phyloP scores from a whole-genome alignment of 1,140 invertebrate genomes.

The Cherax quadricarinatus region DNA sequence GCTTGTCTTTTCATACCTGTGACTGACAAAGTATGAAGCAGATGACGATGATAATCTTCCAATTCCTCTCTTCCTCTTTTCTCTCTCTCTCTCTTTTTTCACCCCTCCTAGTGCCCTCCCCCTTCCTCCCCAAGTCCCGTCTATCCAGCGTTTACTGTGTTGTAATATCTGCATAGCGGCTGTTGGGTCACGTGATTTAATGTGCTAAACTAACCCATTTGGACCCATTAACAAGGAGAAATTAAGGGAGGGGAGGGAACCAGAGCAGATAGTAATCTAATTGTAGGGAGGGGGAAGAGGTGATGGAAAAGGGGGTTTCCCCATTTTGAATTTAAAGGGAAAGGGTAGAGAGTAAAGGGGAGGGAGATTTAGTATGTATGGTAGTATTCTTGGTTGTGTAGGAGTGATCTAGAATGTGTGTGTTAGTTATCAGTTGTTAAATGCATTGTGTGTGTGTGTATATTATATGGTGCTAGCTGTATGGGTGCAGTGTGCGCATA shows the following conservation, averaged over 20 bases:
- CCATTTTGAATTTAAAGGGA: slow-evolving; percentile 46
- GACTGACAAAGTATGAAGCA: no score
- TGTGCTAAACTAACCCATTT: slow-evolving; percentile 68
- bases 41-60: no score
- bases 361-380: not conserved
- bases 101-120: no score
- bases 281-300: slow-evolving; percentile 37
- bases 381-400: not conserved
- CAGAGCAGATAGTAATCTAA: slow-evolving; percentile 53
- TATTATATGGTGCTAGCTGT: not conserved
- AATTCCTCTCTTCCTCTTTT: no score
- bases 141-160: not conserved
- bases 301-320: slow-evolving; percentile 53
- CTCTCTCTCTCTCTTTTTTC: no score
- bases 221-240: slow-evolving; percentile 63
- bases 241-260: slow-evolving; percentile 52
- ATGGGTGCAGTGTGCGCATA: not conserved
- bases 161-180: slow-evolving; percentile 39
- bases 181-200: slow-evolving; percentile 63
- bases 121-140: not conserved
- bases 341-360: not conserved
- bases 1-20: no score
- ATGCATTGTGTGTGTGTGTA: not conserved
- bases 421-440: no score
- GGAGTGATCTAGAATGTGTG: not conserved